These are phyloP conservation scores for Papilio machaon DNA, from an alignment of 1,140 invertebrate genomes.

Conservation along the genomic window DNA sequence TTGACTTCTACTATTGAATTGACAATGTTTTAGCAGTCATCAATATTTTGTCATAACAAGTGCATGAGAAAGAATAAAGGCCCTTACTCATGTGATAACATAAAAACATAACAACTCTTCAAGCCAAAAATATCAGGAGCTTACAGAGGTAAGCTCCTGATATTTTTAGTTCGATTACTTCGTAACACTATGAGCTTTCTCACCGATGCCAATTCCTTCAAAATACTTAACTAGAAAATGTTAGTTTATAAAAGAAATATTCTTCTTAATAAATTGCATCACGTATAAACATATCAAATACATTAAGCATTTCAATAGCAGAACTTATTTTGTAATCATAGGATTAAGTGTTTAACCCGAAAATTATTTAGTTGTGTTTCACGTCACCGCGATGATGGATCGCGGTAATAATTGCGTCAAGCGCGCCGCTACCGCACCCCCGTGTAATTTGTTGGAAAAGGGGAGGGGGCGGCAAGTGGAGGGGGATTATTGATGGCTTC, in stretches of 20 bases:
- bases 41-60: not conserved
- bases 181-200: too few relatives aligned
- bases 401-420: conserved; percentile 69
- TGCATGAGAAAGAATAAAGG: not conserved
- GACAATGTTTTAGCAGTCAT: not conserved
- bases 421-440: conserved; percentile 46
- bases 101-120: too few relatives aligned
- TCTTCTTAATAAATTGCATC: not conserved
- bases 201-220: too few relatives aligned
- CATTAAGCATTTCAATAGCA: conserved; percentile 29
- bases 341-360: conserved; percentile 67
- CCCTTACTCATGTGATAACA: too few relatives aligned
- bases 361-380: conserved; percentile 68
- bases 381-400: conserved; percentile 68
- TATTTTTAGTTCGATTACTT: too few relatives aligned
- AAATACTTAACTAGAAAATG: too few relatives aligned
- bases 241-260: not conserved
- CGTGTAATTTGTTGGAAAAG: conserved; percentile 52
- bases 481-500: conserved; percentile 60
- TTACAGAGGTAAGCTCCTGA: too few relatives aligned
- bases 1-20: not conserved
- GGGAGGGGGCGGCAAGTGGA: conserved; percentile 41
- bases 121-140: too few relatives aligned
- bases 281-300: not conserved
- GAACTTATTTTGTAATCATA: conserved; percentile 37